A percentile compares a stretch with the other conserved stretches of the same genome.
Conservation (phyloP, 2,797 vertebrate species). For the Tolypeutes matacus region DNA sequence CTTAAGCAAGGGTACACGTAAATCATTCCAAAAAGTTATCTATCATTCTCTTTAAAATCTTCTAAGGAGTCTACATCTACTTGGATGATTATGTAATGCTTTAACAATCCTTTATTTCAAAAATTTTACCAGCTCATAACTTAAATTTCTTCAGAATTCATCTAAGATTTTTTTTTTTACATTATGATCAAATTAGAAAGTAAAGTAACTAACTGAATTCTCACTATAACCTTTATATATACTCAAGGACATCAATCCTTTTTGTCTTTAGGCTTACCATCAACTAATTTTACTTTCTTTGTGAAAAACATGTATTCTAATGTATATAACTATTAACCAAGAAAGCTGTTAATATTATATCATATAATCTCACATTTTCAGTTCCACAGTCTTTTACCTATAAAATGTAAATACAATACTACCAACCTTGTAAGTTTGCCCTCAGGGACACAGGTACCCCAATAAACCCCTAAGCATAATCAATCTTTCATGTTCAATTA, state of each 20-base stretch:
- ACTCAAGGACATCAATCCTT: neutral
- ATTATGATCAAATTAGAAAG: slow-evolving; percentile 1
- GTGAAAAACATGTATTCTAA: neutral
- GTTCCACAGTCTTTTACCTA: neutral
- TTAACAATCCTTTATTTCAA: slow-evolving; percentile 37
- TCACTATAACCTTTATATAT: neutral
- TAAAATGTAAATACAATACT: neutral
- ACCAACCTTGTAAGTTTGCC: neutral
- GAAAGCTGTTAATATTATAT: neutral
- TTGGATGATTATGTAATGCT: neutral
- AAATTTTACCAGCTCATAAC: neutral
- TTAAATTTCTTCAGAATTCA: slow-evolving; percentile 35
- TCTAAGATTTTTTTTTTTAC: neutral
- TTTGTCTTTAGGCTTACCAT: neutral
- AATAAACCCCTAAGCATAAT: neutral
- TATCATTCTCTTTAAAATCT: slow-evolving; percentile 19
- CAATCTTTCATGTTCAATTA: neutral
- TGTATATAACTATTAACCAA: neutral
- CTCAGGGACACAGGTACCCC: neutral
- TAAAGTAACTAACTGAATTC: neutral
- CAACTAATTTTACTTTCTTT: slow-evolving; percentile 35
- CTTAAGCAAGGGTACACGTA: neutral
- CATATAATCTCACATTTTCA: neutral
- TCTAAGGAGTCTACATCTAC: neutral
- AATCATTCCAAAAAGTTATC: neutral